Base-by-base conservation (phyloP, 1,140 invertebrate species). In the Penaeus chinensis region DNA sequence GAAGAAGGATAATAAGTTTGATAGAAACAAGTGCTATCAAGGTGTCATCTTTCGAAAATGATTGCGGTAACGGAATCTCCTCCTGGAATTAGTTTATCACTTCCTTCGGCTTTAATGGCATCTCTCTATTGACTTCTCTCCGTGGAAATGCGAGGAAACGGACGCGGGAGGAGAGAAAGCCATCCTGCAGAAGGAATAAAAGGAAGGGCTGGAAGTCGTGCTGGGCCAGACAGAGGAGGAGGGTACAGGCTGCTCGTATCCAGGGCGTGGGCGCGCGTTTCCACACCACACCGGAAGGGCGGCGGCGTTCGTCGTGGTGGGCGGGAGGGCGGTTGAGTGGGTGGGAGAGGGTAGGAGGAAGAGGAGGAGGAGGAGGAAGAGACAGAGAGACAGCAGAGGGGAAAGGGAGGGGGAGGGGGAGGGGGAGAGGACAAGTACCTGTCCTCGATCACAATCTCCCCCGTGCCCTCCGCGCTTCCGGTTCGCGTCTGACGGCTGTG, bases 211-310 rank as follows among this genome's bases (percentile, higher is more conserved):
- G 54, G 54, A 54, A 54, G 54, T 16, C 11, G 54, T 16, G 54
- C 54, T 54, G 54, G 0, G 54, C 16, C 54, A 54, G 10, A 54
- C 54, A 54, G 54, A 54, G 54, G 74, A 37, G 54, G 74, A 61
- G 82, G 82, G 83, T 77, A 84, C 32, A 60, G 71, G 71, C 16
- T 78, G 71, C 71, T 60, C 83, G 83, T 42, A 84, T 84, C 54
- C n/a, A 84, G 83, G 83, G 83, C 83, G 83, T 84, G 83, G 83
- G 83, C 83, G 83, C 77, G 83, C 61, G 83, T 84, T 84, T 62
- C 83, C 71, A 63, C 82, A 54, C 71, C 83, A 78, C 83, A 84
- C 82, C 82, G 82, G 82, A 84, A 77, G 83, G 83, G 74, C 71
- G 83, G 71, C 71, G 24, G 47, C 71, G 60, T 22, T 24, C 69